Evolutionary conservation across 2,113 vertebrate species (phyloP), one percentile per base, ranked within the genome.

Genomic region (Uria lomvia): DNA sequence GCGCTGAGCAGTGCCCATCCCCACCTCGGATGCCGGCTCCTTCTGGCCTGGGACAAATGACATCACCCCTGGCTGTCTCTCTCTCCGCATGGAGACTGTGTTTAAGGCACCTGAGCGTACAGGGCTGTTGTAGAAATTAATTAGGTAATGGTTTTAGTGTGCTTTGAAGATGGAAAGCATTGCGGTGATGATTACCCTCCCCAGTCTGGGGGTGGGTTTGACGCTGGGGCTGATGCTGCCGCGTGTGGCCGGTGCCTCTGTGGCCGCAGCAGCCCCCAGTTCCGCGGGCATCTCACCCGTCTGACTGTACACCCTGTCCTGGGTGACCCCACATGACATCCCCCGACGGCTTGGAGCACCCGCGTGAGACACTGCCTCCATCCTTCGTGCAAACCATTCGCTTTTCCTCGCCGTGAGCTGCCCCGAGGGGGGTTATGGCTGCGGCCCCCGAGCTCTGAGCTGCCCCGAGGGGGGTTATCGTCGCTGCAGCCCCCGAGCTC

Each of bases 101-200:
- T 78, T 72, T 21, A 42, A 73, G 80, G 68, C 73, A 45, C 26
- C 73, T 27, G 66, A 82, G 67, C 17, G 7, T 26, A 26, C 24
- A 12, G 87, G 55, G 87, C 74, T 85, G 90, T 43, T 56, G 81
- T 42, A 60, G 49, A 77, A 73, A 73, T 49, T 75, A 81, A 94
- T 92, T 63, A 55, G 52, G 42, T 32, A 58, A 79, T 82, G 74
- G 45, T 29, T 63, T 74, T 53, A 11, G 49, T 11, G 42, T 16
- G 43, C 92, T 95, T 92, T 91, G 94, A 94, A 92, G 93, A 95
- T 91, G 75, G 94, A 88, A 95, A 94, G 79, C 63, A 2, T 27
- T 2, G 3, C 58, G 22, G 55, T 56, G 68, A 9, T 60, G n/a
- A 55, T 49, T 71, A 5, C 76, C 34, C 56, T 47, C 30, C 49